Base-by-base conservation (phyloP, 2,797 vertebrate genomes). In the Adrianichthys oophorus region DNA sequence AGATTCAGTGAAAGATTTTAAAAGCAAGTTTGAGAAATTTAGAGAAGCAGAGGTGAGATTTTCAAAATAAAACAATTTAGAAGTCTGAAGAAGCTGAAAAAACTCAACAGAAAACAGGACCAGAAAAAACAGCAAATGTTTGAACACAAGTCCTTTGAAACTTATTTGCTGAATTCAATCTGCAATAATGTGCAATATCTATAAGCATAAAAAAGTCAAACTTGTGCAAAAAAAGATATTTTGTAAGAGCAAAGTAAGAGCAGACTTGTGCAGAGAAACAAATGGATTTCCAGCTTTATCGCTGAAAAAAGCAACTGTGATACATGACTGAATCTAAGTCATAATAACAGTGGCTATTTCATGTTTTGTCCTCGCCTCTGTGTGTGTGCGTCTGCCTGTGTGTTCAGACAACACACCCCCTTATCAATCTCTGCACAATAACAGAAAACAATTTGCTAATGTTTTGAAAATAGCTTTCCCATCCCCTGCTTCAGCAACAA, bases 391-490 rank as follows among this genome's bases (percentile, higher is more conserved):
- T 70, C n/a, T 59, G 40, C 57, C 16, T 74, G 65, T 63, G 65
- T 70, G 73, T 86, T 85, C 63, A 72, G 74, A 86, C 87, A 79
- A 81, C 70, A 87, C 85, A 87, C 64, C 81, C 87, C 74, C 89
- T 87, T 87, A 91, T 92, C 91, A 91, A 88, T 89, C 80, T 84
- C 67, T 72, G 80, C 83, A 90, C 88, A 89, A 90, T 90, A 83
- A 88, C 84, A 85, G 82, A 90, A 91, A 91, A 90, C 89, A 90
- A 91, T 91, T 89, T 90, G 88, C 90, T 91, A 88, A 91, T 90
- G 87, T 90, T 90, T 87, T 80, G 89, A 91, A 89, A 91, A 91
- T 90, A 84, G 87, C 81, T 84, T 90, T 78, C 82, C 83, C 85
- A 79, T 81, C 72, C 76, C 83, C 70, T 79, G 71, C 77, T 79